Evolutionary conservation across 2,797 vertebrate genomes (phyloP), one percentile per base, ranked within the genome.

Genomic region (Borostomias antarcticus): DNA sequence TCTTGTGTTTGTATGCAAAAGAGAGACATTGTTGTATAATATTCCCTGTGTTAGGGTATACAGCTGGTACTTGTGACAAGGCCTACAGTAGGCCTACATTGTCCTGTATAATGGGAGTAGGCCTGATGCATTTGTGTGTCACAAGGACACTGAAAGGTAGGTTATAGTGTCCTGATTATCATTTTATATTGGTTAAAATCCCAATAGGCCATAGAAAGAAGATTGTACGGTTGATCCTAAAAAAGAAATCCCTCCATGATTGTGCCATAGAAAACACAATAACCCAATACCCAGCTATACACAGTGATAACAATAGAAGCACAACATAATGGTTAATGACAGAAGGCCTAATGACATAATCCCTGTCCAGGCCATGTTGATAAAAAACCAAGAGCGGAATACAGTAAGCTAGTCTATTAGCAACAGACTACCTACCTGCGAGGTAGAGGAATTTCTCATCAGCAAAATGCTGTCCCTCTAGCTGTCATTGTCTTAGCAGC

Each of bases 401-500:
- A 5, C 40, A 45, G 40, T n/a, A 35, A 15, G n/a, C 15, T 45
- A 17, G n/a, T 45, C 40, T 45, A n/a, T 17, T 70, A 77, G 72
- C 48, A 70, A 69, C 59, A 74, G 69, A 75, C 51, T 73, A 81
- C 91, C 88, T 91, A 89, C 75, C 84, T 84, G 77, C 63, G 73
- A 56, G 61, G 40, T 72, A 72, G 85, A 72, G 82, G 78, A 32
- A 60, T 64, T 48, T 47, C 58, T 68, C 40, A 45, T 59, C 30
- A 21, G 52, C 63, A 53, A 71, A 83, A 77, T 66, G 73, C 72
- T 77, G 82, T 78, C 77, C 85, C 75, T 85, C 68, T 65, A 72
- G 69, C 57, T 67, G 58, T 73, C 76, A 73, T 75, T 66, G 79
- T 74, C 75, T 77, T 74, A 68, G 75, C 56, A 73, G 62, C 64